Percentiles rank a stretch among this genome's conserved stretches.
Evolutionary conservation across 2,113 vertebrate genomes (phyloP).

Genomic region (Pedionomus torquatus): DNA sequence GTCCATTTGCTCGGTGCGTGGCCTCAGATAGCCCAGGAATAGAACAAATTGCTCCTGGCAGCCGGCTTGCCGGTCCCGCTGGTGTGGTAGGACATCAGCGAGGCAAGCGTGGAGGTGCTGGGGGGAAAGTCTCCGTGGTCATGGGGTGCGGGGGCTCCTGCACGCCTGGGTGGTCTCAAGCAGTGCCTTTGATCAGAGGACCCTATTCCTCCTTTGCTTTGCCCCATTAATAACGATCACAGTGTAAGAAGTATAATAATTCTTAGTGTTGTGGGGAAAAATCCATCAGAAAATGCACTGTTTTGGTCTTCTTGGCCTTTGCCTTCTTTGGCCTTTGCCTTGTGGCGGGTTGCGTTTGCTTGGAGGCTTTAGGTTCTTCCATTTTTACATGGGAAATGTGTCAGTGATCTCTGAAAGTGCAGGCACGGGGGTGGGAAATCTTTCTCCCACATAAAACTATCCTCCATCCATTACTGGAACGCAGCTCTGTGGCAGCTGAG

Average conservation of each 20-base stretch:
- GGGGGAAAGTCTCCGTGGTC: neutral
- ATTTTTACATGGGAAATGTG: neutral
- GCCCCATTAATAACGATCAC: neutral
- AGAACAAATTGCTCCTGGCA: conserved; percentile 57
- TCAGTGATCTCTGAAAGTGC: neutral
- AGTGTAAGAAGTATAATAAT: neutral
- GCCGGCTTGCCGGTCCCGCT: neutral
- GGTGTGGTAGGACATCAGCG: neutral
- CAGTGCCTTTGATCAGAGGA: neutral
- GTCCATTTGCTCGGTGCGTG: neutral
- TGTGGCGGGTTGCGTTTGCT: neutral
- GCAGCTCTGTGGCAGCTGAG: neutral
- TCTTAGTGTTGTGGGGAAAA: neutral
- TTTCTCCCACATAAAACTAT: neutral
- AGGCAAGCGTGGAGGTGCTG: neutral
- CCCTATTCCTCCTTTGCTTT: neutral
- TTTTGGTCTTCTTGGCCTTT: neutral
- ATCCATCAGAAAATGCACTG: neutral
- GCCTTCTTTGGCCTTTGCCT: neutral
- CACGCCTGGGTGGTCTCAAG: neutral
- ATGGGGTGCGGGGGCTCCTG: neutral
- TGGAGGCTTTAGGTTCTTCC: neutral
- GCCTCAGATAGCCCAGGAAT: neutral
- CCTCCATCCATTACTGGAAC: neutral
- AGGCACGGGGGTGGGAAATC: conserved; percentile 15